Conservation (phyloP, 2,797 vertebrate genomes). For the Enteromius anoplus region DNA sequence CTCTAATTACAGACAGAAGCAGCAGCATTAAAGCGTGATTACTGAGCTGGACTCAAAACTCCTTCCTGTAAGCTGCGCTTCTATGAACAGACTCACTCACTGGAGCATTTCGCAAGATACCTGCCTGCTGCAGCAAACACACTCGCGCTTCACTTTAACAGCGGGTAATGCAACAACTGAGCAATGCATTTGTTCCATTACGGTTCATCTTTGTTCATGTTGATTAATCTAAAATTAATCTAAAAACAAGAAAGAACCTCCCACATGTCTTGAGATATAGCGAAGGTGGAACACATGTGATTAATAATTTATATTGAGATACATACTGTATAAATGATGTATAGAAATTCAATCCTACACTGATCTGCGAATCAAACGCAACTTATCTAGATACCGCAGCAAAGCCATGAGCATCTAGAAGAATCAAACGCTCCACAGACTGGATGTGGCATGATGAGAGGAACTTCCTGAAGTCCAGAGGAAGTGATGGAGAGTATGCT, state of each 20-base stretch:
- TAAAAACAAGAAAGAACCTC: not conserved
- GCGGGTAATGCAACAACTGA: not conserved
- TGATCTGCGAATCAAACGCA: not conserved
- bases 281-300: not conserved
- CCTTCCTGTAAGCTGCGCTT: not conserved
- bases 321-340: not conserved
- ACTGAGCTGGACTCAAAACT: not conserved
- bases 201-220: not conserved
- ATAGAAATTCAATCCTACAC: not conserved
- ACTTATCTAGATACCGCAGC: no score
- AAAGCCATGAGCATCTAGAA: not conserved
- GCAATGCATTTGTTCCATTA: not conserved
- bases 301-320: not conserved
- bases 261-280: not conserved
- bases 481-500: not conserved
- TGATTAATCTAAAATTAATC: not conserved
- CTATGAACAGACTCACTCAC: not conserved
- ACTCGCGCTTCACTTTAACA: not conserved
- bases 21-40: conserved; percentile 2
- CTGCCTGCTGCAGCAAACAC: not conserved
- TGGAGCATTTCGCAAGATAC: not conserved
- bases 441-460: not conserved
- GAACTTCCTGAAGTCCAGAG: not conserved
- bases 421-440: not conserved
- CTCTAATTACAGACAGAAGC: not conserved